These are phyloP conservation scores for Acromyrmex heyeri DNA, from an alignment of 1,140 invertebrate species.

Conservation along the genomic window DNA sequence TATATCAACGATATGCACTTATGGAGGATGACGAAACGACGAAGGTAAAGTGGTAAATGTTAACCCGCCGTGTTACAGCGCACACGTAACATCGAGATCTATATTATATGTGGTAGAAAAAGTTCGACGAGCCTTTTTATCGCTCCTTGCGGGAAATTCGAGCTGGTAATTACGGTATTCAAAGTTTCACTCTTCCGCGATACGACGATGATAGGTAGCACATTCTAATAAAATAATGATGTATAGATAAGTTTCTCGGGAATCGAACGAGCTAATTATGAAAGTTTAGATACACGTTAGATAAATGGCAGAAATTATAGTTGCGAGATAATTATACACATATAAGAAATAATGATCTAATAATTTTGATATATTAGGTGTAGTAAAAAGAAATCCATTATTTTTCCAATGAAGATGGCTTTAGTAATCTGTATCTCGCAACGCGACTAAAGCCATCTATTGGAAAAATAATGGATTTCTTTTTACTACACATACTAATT, in stretches of 20 bases:
- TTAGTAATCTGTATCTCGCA: too few species aligned
- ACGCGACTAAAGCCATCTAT: too few species aligned
- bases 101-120: constrained; percentile 37
- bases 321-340: background rate
- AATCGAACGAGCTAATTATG: background rate
- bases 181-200: constrained; percentile 16
- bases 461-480: too few species aligned
- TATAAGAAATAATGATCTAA: background rate
- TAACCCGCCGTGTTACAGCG: constrained; percentile 29
- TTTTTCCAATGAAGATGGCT: too few species aligned
- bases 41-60: constrained; percentile 29
- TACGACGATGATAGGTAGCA: background rate
- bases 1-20: constrained; percentile 46
- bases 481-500: too few species aligned
- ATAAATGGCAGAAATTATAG: background rate
- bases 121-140: constrained; percentile 38
- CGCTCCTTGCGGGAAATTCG: constrained; percentile 39
- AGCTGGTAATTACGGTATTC: constrained; percentile 41
- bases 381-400: too few species aligned
- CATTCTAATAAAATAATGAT: background rate
- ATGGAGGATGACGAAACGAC: background rate
- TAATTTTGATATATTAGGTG: background rate
- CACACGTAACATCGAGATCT: constrained; percentile 23
- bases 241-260: background rate
- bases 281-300: background rate